Conservation (phyloP, 2,797 vertebrate genomes). For the Leucoraja ocellata region DNA sequence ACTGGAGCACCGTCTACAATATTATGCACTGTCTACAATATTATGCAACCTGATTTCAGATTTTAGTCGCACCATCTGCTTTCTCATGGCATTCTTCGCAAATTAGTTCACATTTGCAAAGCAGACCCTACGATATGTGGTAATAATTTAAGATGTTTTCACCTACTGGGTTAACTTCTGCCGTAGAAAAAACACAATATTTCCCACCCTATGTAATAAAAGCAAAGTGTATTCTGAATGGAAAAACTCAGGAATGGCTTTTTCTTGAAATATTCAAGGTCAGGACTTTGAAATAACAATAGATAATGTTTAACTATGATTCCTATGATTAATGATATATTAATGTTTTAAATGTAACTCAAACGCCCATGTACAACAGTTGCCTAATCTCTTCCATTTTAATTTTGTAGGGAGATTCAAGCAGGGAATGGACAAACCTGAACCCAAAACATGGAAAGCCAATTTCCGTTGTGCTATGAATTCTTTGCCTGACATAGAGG, state of each 20-base stretch:
- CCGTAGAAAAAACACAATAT: not conserved
- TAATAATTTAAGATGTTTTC: not conserved
- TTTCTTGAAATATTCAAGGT: not conserved
- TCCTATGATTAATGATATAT: not conserved
- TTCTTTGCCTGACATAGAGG: constrained; percentile 85
- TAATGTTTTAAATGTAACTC: not conserved
- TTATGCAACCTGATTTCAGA: not conserved
- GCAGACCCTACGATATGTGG: not conserved
- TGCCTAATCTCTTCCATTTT: not conserved
- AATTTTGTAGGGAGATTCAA: constrained; percentile 71
- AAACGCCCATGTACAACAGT: not conserved
- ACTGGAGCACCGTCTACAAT: too few species aligned
- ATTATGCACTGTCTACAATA: not conserved
- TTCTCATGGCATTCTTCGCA: not conserved
- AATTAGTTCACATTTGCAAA: not conserved
- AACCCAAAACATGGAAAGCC: constrained; percentile 96
- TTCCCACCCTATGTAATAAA: not conserved
- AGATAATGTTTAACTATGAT: not conserved
- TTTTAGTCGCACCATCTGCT: too few species aligned
- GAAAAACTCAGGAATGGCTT: not conserved
- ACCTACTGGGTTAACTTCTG: not conserved
- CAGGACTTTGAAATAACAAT: not conserved
- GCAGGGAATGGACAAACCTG: constrained; percentile 62
- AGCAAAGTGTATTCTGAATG: not conserved
- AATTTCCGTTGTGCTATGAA: constrained; percentile 98